Conservation (phyloP, 2,113 vertebrate genomes). For the Seriola aureovittata region DNA sequence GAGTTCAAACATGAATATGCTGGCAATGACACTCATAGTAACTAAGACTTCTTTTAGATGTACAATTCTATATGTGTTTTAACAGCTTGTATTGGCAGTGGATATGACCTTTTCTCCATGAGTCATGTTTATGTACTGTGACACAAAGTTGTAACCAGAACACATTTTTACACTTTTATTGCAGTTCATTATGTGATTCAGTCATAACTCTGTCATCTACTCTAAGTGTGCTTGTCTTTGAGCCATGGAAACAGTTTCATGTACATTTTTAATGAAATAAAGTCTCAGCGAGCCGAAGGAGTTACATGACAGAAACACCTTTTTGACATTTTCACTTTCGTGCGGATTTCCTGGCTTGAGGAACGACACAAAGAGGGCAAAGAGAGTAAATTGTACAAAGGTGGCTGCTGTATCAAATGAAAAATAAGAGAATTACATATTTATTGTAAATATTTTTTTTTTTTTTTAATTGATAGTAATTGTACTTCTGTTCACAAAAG, state of each 20-base stretch:
- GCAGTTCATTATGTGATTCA: not conserved
- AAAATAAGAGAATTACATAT: not conserved
- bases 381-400: not conserved
- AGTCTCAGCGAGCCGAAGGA: not conserved
- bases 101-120: not conserved
- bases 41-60: no score
- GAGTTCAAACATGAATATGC: no score
- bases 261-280: slow-evolving; percentile 23
- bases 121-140: not conserved
- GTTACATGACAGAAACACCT: not conserved
- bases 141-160: not conserved
- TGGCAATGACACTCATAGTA: no score
- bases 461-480: not conserved
- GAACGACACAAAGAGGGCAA: not conserved
- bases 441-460: not conserved
- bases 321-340: not conserved
- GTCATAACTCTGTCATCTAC: not conserved
- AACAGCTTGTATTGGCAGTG: not conserved
- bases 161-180: not conserved
- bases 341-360: not conserved
- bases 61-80: no score
- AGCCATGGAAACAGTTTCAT: not conserved
- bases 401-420: not conserved
- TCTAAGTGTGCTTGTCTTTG: not conserved
- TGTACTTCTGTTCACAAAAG: no score